Evolutionary conservation across 1,140 invertebrate genomes (phyloP).

Genomic region (Drosophila dunni): DNA sequence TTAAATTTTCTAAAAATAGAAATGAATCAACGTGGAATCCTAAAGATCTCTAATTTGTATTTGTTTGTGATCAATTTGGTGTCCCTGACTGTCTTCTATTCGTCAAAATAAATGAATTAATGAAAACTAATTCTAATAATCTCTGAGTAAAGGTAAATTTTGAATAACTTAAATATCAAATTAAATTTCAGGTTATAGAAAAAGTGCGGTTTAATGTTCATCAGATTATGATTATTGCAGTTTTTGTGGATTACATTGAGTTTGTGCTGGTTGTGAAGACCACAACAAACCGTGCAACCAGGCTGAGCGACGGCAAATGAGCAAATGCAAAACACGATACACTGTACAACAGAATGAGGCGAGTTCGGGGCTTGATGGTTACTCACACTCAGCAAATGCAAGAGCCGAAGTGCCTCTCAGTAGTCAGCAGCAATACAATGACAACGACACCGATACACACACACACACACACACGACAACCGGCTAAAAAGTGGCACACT

Average conservation of each 20-base stretch:
- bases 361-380: slow-evolving; percentile 23
- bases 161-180: no score
- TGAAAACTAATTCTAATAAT: no score
- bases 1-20: no score
- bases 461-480: slow-evolving; percentile 25
- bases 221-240: not conserved
- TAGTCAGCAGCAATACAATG: slow-evolving; percentile 34
- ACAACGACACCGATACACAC: slow-evolving; percentile 36
- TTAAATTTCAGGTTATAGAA: no score
- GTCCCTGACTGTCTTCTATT: no score
- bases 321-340: slow-evolving; percentile 25
- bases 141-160: no score
- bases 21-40: no score
- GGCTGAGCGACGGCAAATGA: slow-evolving; percentile 25
- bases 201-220: not conserved
- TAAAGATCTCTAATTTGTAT: no score
- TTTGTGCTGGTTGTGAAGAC: slow-evolving; percentile 1
- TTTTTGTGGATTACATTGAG: not conserved
- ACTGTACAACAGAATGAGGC: slow-evolving; percentile 18
- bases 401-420: slow-evolving; percentile 42
- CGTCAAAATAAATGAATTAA: no score
- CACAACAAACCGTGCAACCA: slow-evolving; percentile 41
- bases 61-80: no score
- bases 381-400: slow-evolving; percentile 54
- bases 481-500: slow-evolving; percentile 65